Base-by-base conservation (phyloP, 2,888 invertebrate genomes). In the Andrena fulva region DNA sequence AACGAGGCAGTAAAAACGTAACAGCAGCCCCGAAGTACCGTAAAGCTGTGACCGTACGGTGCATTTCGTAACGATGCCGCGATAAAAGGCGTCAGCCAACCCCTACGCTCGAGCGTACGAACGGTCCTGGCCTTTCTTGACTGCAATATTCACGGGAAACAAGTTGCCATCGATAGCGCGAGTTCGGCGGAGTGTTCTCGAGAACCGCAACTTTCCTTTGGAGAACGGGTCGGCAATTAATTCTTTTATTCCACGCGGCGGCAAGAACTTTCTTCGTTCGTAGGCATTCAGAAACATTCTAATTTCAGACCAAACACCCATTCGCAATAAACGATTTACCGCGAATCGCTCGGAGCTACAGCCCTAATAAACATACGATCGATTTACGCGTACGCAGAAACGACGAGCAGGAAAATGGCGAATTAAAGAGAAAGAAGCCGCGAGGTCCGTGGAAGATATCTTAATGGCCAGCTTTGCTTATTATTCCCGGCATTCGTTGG, bases 1-100 rank as follows among this genome's bases (percentile, higher is more conserved):
- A 92, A 92, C 91, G 91, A 91, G 89, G 93, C 82, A 92, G 93
- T 94, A 94, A 94, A 93, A 94, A 92, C 91, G 92, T 93, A 93
- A 93, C 92, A 91, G 90, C 91, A 88, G 90, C 91, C 85, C 93
- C 86, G 89, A 94, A 93, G 94, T 93, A 90, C 92, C 93, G 92
- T 94, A 94, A 93, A 93, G 93, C 92, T 92, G 89, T 85, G 91
- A 92, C 87, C 92, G 92, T 92, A 92, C 92, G 93, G 91, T 91
- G 91, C 92, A 92, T 91, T 92, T 92, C 90, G 91, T 90, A 89
- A 92, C 90, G 91, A 91, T 90, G 86, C 87, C 82, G 84, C 88
- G 87, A 88, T 88, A 89, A 89, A 89, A 88, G 87, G 81, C 82
- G 76, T 84, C 88, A 69, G 82, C 79, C 80, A 33, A 68, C 71